Evolutionary conservation across 1,140 invertebrate genomes (phyloP).

Genomic region (Cotesia typhae): DNA sequence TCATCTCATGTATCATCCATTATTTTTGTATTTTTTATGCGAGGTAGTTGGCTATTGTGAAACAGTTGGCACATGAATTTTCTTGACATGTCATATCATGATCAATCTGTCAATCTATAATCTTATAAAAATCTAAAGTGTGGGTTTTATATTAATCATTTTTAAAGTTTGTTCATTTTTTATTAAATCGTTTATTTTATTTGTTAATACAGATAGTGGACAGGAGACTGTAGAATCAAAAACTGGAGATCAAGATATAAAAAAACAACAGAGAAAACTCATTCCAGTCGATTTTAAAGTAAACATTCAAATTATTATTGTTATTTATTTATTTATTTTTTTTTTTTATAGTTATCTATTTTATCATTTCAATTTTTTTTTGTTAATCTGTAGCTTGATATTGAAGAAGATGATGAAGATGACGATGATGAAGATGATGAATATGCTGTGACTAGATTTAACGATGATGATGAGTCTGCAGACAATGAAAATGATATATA

Average conservation of each 20-base stretch:
- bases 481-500: constrained; percentile 46
- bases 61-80: neutral
- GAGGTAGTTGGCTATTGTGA: constrained; percentile 2
- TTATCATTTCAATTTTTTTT: neutral
- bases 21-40: constrained; percentile 24
- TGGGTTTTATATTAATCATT: constrained; percentile 8
- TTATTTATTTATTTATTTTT: constrained; percentile 1
- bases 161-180: neutral
- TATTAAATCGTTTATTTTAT: neutral
- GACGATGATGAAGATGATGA: constrained; percentile 62
- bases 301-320: constrained; percentile 4
- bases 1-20: constrained; percentile 38
- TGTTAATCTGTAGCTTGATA: constrained; percentile 49
- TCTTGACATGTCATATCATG: constrained; percentile 24
- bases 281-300: constrained; percentile 62
- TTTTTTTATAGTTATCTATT: no score
- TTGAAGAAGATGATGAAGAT: constrained; percentile 53
- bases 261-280: constrained; percentile 50
- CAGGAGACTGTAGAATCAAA: constrained; percentile 39
- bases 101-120: constrained; percentile 15
- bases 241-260: constrained; percentile 36
- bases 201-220: constrained; percentile 43
- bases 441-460: constrained; percentile 53
- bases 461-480: constrained; percentile 51
- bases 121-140: constrained; percentile 1